These are phyloP conservation scores for Dinomys branickii DNA, from an alignment of 2,113 vertebrate genomes.

Conservation along the genomic window DNA sequence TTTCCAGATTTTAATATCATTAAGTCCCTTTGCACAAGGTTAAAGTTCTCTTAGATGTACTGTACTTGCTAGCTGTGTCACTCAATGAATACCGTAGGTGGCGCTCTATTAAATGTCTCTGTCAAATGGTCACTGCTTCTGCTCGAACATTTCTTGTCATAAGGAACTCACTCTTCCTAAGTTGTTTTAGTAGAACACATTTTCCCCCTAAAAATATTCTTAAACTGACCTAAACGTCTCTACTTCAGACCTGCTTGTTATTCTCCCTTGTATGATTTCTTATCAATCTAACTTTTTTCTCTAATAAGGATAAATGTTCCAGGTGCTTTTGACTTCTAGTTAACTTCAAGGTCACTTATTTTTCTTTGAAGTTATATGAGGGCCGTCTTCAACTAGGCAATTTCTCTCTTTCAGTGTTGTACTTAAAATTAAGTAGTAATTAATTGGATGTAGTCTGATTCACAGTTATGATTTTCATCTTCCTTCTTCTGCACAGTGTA, in stretches of 20 bases:
- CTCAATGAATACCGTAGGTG: background rate
- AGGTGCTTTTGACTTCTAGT: background rate
- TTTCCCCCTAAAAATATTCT: background rate
- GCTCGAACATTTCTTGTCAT: background rate
- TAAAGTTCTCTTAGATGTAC: background rate
- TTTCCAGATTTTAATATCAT: conserved; percentile 74
- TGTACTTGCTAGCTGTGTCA: background rate
- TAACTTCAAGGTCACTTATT: background rate
- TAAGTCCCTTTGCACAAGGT: conserved; percentile 47
- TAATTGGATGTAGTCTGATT: background rate
- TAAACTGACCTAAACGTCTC: conserved; percentile 13
- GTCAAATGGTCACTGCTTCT: background rate
- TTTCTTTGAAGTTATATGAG: conserved; percentile 21
- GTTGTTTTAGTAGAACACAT: background rate
- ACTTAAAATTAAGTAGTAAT: background rate
- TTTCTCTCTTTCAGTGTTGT: background rate
- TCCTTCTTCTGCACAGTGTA: background rate
- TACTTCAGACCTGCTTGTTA: background rate
- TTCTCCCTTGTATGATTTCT: background rate
- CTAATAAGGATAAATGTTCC: background rate
- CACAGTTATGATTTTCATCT: background rate
- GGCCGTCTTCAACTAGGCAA: background rate
- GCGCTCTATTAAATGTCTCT: background rate
- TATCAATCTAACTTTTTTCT: background rate
- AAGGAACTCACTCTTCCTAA: background rate